These are phyloP conservation scores for Lamproptera curius DNA, from an alignment of 2,888 invertebrate genomes.

Conservation along the genomic window DNA sequence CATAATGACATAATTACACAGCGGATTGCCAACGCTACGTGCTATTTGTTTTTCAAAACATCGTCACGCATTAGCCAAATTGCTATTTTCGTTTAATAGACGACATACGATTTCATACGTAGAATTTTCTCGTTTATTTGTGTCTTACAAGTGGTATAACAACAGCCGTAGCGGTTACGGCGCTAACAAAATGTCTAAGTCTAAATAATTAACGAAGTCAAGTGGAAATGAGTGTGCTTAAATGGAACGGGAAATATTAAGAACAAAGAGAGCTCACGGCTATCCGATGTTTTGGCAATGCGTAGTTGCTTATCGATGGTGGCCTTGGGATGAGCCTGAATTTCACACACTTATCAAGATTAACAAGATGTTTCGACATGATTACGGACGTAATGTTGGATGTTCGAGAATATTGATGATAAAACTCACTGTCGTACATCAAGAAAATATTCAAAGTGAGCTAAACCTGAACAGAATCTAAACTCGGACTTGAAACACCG, in stretches of 20 bases:
- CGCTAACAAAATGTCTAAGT: constrained; percentile 5
- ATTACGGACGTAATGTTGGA: constrained; percentile 27
- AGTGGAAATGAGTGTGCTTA: neutral
- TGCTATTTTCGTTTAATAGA: neutral
- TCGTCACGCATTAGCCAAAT: constrained; percentile 1
- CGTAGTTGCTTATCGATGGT: constrained; percentile 48
- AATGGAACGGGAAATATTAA: neutral
- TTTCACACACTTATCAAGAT: constrained; percentile 61
- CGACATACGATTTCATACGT: constrained; percentile 1
- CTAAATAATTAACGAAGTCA: constrained; percentile 11
- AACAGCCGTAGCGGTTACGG: neutral
- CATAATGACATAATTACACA: constrained; percentile 26
- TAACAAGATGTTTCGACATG: constrained; percentile 41
- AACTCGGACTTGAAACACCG: too few species aligned
- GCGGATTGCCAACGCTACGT: constrained; percentile 18
- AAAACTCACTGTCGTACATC: neutral
- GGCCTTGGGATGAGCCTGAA: constrained; percentile 58
- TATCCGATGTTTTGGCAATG: constrained; percentile 7
- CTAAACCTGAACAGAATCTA: too few species aligned
- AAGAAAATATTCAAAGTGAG: too few species aligned
- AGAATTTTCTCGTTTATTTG: neutral
- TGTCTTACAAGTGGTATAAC: neutral
- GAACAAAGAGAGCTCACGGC: constrained; percentile 12
- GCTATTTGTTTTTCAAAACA: constrained; percentile 5
- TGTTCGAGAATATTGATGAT: constrained; percentile 1